A percentile compares a stretch with the other conserved stretches of the same genome.
Evolutionary conservation across 2,888 invertebrate genomes (phyloP).

Genomic region (Atrina japonica): DNA sequence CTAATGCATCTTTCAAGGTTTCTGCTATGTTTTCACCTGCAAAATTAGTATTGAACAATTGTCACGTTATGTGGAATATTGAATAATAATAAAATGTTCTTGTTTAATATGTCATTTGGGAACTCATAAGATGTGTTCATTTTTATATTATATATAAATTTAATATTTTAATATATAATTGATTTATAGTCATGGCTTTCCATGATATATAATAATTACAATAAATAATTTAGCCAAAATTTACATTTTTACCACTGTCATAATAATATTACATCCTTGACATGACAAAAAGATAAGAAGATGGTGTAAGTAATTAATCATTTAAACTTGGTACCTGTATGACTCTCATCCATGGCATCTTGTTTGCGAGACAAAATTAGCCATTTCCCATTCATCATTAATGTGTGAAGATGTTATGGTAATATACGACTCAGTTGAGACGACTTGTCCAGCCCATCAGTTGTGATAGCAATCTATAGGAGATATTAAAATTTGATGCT

Average conservation of each 20-base stretch:
- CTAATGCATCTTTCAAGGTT: constrained; percentile 1
- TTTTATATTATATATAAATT: not conserved
- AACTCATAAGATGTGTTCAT: not conserved
- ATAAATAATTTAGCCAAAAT: too few species aligned
- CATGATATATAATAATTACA: too few species aligned
- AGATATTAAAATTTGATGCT: too few species aligned
- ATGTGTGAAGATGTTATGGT: constrained; percentile 19
- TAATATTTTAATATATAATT: too few species aligned
- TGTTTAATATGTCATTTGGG: not conserved
- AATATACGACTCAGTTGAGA: constrained; percentile 15
- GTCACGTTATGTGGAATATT: too few species aligned
- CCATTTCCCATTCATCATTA: constrained; percentile 5
- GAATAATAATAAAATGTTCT: too few species aligned
- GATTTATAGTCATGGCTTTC: too few species aligned
- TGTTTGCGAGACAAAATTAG: constrained; percentile 21
- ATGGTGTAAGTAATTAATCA: too few species aligned
- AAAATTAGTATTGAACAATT: constrained; percentile 4
- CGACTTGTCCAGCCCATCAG: constrained; percentile 28
- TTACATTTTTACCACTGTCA: too few species aligned
- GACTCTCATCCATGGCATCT: not conserved
- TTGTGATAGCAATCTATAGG: constrained; percentile 29
- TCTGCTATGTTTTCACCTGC: constrained; percentile 16
- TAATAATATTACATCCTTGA: too few species aligned
- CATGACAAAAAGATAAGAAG: too few species aligned
- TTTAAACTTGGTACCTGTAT: constrained; percentile 14